Conservation (phyloP, 2,888 invertebrate genomes). For the Lithodes maja region DNA sequence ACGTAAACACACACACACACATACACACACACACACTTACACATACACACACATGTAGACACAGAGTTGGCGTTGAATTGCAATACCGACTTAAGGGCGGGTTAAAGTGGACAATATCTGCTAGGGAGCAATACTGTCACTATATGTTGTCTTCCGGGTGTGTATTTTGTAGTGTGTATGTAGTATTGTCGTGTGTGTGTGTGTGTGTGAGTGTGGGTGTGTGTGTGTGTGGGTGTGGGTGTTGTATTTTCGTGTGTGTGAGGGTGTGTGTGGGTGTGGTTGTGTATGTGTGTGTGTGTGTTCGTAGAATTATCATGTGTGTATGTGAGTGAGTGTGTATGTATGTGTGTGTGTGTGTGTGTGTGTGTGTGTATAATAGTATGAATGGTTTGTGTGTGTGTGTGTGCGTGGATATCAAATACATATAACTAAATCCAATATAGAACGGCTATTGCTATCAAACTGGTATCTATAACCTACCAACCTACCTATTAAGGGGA, state of each 20-base stretch:
- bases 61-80: neutral
- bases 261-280: neutral
- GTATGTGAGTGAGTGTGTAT: no score
- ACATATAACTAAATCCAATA: no score
- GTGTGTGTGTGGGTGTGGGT: neutral
- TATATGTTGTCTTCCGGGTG: neutral
- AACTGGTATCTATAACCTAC: no score
- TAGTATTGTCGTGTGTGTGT: neutral
- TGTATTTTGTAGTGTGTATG: conserved; percentile 3
- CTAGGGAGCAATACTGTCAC: neutral
- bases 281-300: no score
- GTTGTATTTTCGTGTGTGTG: no score
- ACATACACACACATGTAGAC: neutral
- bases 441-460: no score
- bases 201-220: neutral
- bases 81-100: neutral
- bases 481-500: no score
- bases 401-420: no score
- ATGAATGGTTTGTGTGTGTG: no score
- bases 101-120: neutral
- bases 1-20: conserved; percentile 1
- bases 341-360: conserved; percentile 2
- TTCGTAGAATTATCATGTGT: no score
- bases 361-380: conserved; percentile 9
- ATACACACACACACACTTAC: neutral